phyloP scores from a whole-genome alignment of 2,888 invertebrate genomes.

The Acutogordius australiensis region DNA sequence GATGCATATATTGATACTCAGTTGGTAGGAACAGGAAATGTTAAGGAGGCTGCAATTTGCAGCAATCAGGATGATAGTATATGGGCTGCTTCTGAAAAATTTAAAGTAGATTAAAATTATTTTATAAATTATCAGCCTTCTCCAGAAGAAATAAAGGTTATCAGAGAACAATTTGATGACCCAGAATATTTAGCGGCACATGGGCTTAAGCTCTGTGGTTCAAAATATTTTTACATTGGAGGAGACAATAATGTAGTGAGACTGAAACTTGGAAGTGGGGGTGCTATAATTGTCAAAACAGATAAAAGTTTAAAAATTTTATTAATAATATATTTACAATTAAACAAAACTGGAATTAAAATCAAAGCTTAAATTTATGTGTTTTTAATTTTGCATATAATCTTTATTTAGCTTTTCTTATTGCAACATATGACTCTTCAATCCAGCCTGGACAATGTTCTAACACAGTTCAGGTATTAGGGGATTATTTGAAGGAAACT shows the following conservation, averaged over 20 bases:
- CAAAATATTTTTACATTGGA: slow-evolving; percentile 8
- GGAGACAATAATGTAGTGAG: not conserved
- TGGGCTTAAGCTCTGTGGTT: slow-evolving; percentile 5
- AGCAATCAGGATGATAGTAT: not conserved
- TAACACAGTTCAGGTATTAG: not conserved
- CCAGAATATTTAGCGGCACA: slow-evolving; percentile 5
- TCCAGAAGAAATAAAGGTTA: not conserved
- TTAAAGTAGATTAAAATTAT: slow-evolving; percentile 2
- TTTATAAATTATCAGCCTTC: not conserved
- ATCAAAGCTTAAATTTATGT: no score
- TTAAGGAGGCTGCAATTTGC: slow-evolving; percentile 7
- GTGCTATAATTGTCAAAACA: slow-evolving; percentile 7
- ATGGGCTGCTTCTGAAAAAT: not conserved
- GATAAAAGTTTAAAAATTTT: slow-evolving; percentile 1
- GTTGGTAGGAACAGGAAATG: not conserved
- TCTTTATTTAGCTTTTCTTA: not conserved
- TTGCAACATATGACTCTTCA: slow-evolving; percentile 1
- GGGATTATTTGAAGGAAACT: not conserved
- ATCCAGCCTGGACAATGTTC: slow-evolving; percentile 11
- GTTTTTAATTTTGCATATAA: not conserved
- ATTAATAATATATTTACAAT: no score
- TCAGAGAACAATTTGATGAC: not conserved
- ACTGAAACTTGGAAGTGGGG: slow-evolving; percentile 8
- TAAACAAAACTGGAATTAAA: no score
- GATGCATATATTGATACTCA: slow-evolving; percentile 6